Conservation (phyloP, 2,888 invertebrate species). For the Rhodophaea formosa region DNA sequence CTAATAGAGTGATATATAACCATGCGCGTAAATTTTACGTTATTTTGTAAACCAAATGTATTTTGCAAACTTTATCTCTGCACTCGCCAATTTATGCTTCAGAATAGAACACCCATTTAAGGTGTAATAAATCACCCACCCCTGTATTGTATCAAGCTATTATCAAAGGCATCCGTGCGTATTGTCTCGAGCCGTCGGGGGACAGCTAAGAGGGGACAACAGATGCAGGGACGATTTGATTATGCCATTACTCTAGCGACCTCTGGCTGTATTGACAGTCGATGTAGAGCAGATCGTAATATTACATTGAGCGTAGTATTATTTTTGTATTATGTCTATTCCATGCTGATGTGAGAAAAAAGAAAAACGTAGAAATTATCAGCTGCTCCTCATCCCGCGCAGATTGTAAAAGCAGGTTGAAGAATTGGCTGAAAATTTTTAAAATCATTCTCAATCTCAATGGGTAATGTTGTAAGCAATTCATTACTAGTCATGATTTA, state of each 20-base stretch:
- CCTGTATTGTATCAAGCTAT: slow-evolving; percentile 53
- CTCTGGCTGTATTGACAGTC: slow-evolving; percentile 1
- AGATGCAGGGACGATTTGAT: slow-evolving; percentile 66
- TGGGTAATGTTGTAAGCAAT: no score
- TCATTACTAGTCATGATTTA: no score
- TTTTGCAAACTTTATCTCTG: not conserved
- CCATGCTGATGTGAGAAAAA: no score
- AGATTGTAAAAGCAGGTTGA: no score
- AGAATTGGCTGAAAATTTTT: no score
- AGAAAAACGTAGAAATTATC: no score
- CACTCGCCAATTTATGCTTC: not conserved
- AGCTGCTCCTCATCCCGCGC: no score
- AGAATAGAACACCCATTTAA: slow-evolving; percentile 59
- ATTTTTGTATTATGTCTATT: no score
- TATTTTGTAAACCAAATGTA: not conserved
- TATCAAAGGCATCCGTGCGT: slow-evolving; percentile 66
- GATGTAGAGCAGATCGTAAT: slow-evolving; percentile 1
- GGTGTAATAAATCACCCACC: slow-evolving; percentile 71
- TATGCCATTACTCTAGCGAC: slow-evolving; percentile 53
- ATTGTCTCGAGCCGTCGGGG: slow-evolving; percentile 32
- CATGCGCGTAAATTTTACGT: no score
- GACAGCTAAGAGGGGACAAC: slow-evolving; percentile 33
- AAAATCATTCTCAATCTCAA: no score
- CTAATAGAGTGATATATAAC: no score
- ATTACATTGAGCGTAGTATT: no score